A percentile compares a stretch with the other conserved stretches of the same genome.
These are phyloP conservation scores for Rousettus madagascariensis DNA, from an alignment of 2,797 vertebrate genomes.

Conservation along the genomic window DNA sequence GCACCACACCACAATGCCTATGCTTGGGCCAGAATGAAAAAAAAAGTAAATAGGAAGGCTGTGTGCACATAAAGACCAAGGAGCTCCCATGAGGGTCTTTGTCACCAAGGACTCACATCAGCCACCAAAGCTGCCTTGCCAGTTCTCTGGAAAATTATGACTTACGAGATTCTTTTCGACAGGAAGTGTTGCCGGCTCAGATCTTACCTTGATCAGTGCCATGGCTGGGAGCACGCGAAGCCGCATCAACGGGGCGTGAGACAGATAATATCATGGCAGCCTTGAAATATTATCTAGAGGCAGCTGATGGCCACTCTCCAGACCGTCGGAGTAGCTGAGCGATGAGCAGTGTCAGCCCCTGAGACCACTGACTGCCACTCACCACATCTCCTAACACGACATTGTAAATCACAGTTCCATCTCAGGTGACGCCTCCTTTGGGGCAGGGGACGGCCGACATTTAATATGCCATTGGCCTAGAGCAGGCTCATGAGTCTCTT, in stretches of 20 bases:
- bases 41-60: rapidly evolving
- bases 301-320: rapidly evolving
- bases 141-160: constrained; percentile 67
- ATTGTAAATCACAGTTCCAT: not conserved
- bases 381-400: not conserved
- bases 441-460: not conserved
- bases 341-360: not conserved
- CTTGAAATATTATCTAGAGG: not conserved
- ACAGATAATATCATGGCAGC: not conserved
- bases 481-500: not conserved
- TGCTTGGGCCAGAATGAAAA: not conserved
- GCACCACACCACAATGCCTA: not conserved
- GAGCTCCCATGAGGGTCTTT: not conserved
- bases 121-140: constrained; percentile 9
- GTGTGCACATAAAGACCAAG: not conserved
- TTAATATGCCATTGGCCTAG: not conserved
- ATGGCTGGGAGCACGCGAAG: constrained; percentile 57
- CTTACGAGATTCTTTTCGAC: constrained; percentile 65
- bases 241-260: not conserved
- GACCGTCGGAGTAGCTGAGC: not conserved
- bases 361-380: not conserved
- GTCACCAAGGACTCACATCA: constrained; percentile 47
- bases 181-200: constrained; percentile 38
- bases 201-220: constrained; percentile 30
- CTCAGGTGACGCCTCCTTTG: not conserved